Conservation (phyloP, 2,797 vertebrate genomes). For the Danio jaintianensis region DNA sequence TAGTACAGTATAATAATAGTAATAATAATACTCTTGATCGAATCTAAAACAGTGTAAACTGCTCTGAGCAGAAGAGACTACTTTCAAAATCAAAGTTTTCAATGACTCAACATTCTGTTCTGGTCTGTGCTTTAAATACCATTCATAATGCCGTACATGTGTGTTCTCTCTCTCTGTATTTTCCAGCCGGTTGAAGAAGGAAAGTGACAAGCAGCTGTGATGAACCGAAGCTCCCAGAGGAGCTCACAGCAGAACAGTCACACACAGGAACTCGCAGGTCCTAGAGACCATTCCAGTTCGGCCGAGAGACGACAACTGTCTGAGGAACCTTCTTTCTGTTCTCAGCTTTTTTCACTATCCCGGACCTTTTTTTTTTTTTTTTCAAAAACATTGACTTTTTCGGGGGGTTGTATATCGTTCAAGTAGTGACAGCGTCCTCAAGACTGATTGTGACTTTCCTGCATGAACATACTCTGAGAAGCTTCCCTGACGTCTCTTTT, state of each 20-base stretch:
- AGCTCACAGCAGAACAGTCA: constrained; percentile 74
- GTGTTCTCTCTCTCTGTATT: constrained; percentile 54
- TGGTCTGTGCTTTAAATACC: background rate
- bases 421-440: constrained; percentile 91
- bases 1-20: too few relatives aligned
- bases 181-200: constrained; percentile 98
- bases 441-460: constrained; percentile 87
- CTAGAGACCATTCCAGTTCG: constrained; percentile 80
- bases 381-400: constrained; percentile 87
- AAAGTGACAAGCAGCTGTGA: constrained; percentile 99
- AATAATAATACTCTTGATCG: too few relatives aligned
- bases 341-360: constrained; percentile 67
- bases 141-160: background rate
- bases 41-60: too few relatives aligned
- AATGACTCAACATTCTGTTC: too few relatives aligned
- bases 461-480: constrained; percentile 89
- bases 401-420: constrained; percentile 80
- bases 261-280: constrained; percentile 73
- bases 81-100: too few relatives aligned
- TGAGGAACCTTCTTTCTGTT: constrained; percentile 77
- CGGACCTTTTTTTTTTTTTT: constrained; percentile 73
- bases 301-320: constrained; percentile 81
- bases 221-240: constrained; percentile 63
- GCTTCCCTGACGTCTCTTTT: constrained; percentile 84
- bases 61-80: too few relatives aligned